phyloP scores from a whole-genome alignment of 30 jellyfish, hydroid and myxozoan genomes.

The Sanderia malayensis region DNA sequence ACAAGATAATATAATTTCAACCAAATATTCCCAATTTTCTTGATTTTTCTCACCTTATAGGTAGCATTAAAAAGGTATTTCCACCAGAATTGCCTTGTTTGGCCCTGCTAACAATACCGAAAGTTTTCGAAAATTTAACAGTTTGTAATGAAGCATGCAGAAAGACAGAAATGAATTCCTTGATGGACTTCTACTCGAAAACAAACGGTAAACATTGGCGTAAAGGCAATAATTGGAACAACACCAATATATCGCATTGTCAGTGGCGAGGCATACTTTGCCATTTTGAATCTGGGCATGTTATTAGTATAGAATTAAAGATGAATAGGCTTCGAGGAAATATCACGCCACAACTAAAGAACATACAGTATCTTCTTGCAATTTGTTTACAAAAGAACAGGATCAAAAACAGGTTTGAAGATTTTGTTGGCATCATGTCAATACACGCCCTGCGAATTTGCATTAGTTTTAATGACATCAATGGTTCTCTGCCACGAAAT shows the following conservation, averaged over 20 bases:
- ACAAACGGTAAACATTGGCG: slow-evolving; percentile 35
- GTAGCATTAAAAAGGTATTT: too few relatives aligned
- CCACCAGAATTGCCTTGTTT: slow-evolving; percentile 15
- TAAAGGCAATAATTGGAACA: slow-evolving; percentile 15
- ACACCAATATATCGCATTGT: slow-evolving; percentile 15
- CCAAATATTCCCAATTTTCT: too few relatives aligned
- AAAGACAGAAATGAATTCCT: slow-evolving; percentile 19
- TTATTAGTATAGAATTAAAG: slow-evolving; percentile 19
- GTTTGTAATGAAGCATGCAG: slow-evolving; percentile 33
- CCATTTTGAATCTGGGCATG: slow-evolving; percentile 25
- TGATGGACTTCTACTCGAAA: slow-evolving; percentile 2
- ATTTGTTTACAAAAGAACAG: slow-evolving; percentile 18
- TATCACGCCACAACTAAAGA: not conserved
- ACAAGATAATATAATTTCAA: too few relatives aligned
- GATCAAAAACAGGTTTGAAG: slow-evolving; percentile 9
- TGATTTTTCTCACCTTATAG: too few relatives aligned
- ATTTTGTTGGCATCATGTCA: slow-evolving; percentile 3
- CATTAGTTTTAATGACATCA: slow-evolving; percentile 12
- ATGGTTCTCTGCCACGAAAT: slow-evolving; percentile 15
- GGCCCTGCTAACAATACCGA: slow-evolving; percentile 26
- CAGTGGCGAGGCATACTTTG: slow-evolving; percentile 55
- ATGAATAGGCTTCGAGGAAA: slow-evolving; percentile 29
- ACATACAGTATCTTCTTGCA: slow-evolving; percentile 39
- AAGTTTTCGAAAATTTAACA: slow-evolving; percentile 3
- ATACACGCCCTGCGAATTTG: slow-evolving; percentile 18